These are phyloP conservation scores for Charanyca ferruginea DNA, from an alignment of 2,888 invertebrate genomes.

Conservation along the genomic window DNA sequence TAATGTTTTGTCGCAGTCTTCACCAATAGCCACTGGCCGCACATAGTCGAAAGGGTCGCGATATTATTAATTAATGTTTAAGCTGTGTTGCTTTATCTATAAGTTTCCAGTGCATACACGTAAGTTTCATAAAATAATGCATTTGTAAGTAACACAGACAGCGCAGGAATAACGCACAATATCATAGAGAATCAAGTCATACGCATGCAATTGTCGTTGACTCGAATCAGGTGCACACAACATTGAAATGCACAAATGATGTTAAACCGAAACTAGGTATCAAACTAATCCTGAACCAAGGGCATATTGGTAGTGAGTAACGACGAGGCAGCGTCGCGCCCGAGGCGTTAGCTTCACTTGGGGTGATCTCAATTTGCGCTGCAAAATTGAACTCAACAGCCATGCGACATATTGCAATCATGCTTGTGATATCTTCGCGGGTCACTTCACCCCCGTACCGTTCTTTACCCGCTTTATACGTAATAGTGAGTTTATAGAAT, in stretches of 20 bases:
- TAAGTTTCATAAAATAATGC: constrained; percentile 15
- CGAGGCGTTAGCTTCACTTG: background rate
- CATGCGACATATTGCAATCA: background rate
- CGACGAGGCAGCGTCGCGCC: background rate
- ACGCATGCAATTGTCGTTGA: constrained; percentile 7
- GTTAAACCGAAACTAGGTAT: background rate
- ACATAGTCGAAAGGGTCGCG: constrained; percentile 73
- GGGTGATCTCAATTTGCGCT: background rate
- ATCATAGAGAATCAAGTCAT: background rate
- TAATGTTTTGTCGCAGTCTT: constrained; percentile 48
- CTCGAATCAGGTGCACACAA: constrained; percentile 13
- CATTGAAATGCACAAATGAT: constrained; percentile 6
- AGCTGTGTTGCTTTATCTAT: constrained; percentile 41
- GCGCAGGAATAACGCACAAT: constrained; percentile 49
- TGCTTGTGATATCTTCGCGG: background rate
- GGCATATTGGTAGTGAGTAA: background rate
- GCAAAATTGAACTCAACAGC: background rate
- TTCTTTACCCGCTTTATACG: background rate
- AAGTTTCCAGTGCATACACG: constrained; percentile 69
- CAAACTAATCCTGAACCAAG: background rate
- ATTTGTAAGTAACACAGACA: constrained; percentile 20
- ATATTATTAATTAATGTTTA: constrained; percentile 60
- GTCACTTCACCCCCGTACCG: background rate
- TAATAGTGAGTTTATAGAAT: background rate
- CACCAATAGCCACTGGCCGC: constrained; percentile 61